A percentile compares a stretch with the other conserved stretches of the same genome.
Evolutionary conservation across 2,888 invertebrate species (phyloP).

Genomic region (Baccha elongata): DNA sequence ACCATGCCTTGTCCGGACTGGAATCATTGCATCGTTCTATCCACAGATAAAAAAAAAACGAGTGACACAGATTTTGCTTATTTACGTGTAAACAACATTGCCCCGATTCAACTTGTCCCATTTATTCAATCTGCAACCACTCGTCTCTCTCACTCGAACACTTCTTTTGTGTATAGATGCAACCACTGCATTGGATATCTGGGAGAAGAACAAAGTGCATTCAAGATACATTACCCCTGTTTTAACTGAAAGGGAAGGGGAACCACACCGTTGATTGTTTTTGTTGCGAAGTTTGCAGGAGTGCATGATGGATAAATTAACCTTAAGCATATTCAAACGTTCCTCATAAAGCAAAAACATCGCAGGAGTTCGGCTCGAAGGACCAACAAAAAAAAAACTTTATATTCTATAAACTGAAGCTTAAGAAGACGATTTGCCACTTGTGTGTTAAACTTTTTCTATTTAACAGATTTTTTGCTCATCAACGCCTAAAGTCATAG

Average conservation of each 20-base stretch:
- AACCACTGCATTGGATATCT: slow-evolving; percentile 44
- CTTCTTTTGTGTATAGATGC: slow-evolving; percentile 1
- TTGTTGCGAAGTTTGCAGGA: background rate
- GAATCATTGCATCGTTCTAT: background rate
- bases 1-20: slow-evolving; percentile 1
- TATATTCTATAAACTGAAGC: background rate
- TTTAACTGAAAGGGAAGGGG: background rate
- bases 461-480: slow-evolving; percentile 37
- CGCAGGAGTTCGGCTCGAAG: slow-evolving; percentile 7
- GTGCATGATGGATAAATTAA: slow-evolving; percentile 50
- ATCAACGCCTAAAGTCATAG: slow-evolving; percentile 67
- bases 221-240: slow-evolving; percentile 7
- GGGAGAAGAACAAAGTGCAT: slow-evolving; percentile 35
- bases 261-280: background rate
- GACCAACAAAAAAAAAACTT: slow-evolving; percentile 1
- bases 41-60: background rate
- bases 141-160: background rate
- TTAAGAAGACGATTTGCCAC: slow-evolving; percentile 33
- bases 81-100: slow-evolving; percentile 65
- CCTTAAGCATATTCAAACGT: slow-evolving; percentile 53
- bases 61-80: slow-evolving; percentile 55
- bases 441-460: slow-evolving; percentile 37
- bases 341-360: background rate
- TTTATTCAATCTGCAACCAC: slow-evolving; percentile 38
- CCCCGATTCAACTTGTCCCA: slow-evolving; percentile 53